Conservation (phyloP, 2,797 vertebrate genomes). For the Myotis daubentonii region DNA sequence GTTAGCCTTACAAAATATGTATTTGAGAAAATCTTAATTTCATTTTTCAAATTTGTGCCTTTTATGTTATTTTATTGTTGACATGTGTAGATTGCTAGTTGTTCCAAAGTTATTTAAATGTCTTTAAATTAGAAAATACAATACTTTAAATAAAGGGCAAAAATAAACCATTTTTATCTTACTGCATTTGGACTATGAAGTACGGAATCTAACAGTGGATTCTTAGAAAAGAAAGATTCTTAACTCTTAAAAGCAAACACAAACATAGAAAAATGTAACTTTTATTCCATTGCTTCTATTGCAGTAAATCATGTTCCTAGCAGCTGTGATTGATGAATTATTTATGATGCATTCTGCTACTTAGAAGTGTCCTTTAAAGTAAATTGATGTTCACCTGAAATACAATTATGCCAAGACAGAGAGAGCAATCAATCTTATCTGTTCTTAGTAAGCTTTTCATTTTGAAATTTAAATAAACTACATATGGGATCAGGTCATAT, state of each 20-base stretch:
- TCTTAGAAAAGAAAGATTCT: constrained; percentile 74
- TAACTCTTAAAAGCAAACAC: constrained; percentile 81
- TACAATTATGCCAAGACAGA: constrained; percentile 90
- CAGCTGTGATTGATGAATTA: constrained; percentile 89
- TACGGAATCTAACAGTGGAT: constrained; percentile 69
- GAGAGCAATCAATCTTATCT: constrained; percentile 89
- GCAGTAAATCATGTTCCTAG: constrained; percentile 84
- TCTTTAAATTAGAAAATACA: constrained; percentile 64
- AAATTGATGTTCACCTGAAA: constrained; percentile 93
- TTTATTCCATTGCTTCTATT: constrained; percentile 82
- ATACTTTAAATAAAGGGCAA: not conserved
- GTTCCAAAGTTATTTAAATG: constrained; percentile 49
- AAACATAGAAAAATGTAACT: constrained; percentile 80
- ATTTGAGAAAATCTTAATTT: constrained; percentile 44
- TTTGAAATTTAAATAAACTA: constrained; percentile 90
- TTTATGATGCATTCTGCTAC: constrained; percentile 89
- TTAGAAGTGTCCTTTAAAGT: constrained; percentile 91
- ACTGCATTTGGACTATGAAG: constrained; percentile 68
- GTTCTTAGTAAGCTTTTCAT: constrained; percentile 88
- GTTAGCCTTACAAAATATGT: constrained; percentile 47
- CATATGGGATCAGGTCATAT: constrained; percentile 84
- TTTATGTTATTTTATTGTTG: constrained; percentile 64
- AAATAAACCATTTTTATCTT: constrained; percentile 63
- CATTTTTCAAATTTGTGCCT: constrained; percentile 51
- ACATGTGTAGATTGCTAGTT: constrained; percentile 53